Evolutionary conservation across 2,888 invertebrate species (phyloP).

Genomic region (Apotomis capreana): DNA sequence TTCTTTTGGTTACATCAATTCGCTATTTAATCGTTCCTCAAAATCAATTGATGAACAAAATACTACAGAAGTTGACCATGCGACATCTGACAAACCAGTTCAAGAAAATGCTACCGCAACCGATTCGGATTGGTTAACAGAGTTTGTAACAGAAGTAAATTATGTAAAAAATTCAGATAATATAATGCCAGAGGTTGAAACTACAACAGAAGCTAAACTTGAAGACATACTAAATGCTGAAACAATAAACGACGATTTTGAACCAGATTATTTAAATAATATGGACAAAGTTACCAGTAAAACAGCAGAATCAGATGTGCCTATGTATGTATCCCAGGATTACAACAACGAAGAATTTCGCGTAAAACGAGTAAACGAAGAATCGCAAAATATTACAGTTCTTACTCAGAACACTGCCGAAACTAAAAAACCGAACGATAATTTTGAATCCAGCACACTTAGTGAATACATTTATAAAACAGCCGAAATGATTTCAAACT

Average conservation of each 20-base stretch:
- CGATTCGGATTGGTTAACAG: slow-evolving; percentile 72
- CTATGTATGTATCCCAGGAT: slow-evolving; percentile 67
- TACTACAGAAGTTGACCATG: slow-evolving; percentile 45
- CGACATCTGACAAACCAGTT: slow-evolving; percentile 48
- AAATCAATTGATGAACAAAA: slow-evolving; percentile 61
- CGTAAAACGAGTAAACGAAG: slow-evolving; percentile 67
- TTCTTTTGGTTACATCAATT: slow-evolving; percentile 69
- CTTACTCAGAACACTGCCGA: slow-evolving; percentile 41
- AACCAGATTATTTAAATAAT: slow-evolving; percentile 72
- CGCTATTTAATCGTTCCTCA: slow-evolving; percentile 69
- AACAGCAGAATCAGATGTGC: slow-evolving; percentile 61
- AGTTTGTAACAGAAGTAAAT: slow-evolving; percentile 66
- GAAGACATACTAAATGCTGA: slow-evolving; percentile 64
- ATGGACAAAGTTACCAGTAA: slow-evolving; percentile 60
- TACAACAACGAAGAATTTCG: slow-evolving; percentile 70
- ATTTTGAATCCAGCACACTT: slow-evolving; percentile 66
- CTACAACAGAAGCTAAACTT: slow-evolving; percentile 59
- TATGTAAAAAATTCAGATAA: slow-evolving; percentile 64
- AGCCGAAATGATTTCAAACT: slow-evolving; percentile 51
- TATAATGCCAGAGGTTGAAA: slow-evolving; percentile 55
- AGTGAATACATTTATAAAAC: slow-evolving; percentile 70
- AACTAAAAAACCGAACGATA: slow-evolving; percentile 42
- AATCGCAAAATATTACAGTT: slow-evolving; percentile 44
- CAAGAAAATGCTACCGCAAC: slow-evolving; percentile 51
- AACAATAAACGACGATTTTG: slow-evolving; percentile 67